A percentile compares a stretch with the other conserved stretches of the same genome.
These are phyloP conservation scores for Netelia virgata DNA, from an alignment of 2,888 invertebrate genomes.

Conservation along the genomic window DNA sequence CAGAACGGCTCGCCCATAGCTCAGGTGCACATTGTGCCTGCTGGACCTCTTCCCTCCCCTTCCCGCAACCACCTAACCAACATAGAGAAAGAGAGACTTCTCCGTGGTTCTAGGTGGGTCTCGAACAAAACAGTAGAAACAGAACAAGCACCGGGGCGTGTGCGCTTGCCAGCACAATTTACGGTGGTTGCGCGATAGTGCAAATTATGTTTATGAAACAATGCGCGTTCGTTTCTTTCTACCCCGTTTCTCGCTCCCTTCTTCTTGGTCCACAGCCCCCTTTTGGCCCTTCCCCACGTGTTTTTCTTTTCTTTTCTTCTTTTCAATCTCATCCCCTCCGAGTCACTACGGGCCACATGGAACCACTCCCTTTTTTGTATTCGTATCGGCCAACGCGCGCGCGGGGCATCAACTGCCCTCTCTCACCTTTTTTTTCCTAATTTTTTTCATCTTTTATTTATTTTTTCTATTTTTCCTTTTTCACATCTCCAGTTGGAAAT, in stretches of 20 bases:
- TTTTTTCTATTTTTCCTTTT: slow-evolving; percentile 35
- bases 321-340: not conserved
- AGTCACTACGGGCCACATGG: slow-evolving; percentile 1
- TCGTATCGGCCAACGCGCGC: slow-evolving; percentile 34
- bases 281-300: slow-evolving; percentile 55
- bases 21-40: slow-evolving; percentile 37
- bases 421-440: slow-evolving; percentile 14
- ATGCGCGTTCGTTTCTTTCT: slow-evolving; percentile 68
- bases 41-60: slow-evolving; percentile 27
- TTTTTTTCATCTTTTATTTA: too few relatives aligned
- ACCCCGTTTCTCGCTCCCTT: slow-evolving; percentile 27
- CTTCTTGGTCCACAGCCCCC: too few relatives aligned
- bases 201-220: slow-evolving; percentile 81
- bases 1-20: slow-evolving; percentile 34
- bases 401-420: slow-evolving; percentile 39
- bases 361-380: slow-evolving; percentile 24
- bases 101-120: not conserved
- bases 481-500: slow-evolving; percentile 8
- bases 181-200: slow-evolving; percentile 77
- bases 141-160: slow-evolving; percentile 39
- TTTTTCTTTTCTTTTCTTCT: slow-evolving; percentile 4
- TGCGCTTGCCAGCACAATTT: slow-evolving; percentile 71
- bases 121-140: slow-evolving; percentile 38
- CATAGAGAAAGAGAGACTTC: slow-evolving; percentile 16
- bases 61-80: slow-evolving; percentile 5